phyloP scores from a whole-genome alignment of 2,113 vertebrate species.

The Tinamus guttatus region DNA sequence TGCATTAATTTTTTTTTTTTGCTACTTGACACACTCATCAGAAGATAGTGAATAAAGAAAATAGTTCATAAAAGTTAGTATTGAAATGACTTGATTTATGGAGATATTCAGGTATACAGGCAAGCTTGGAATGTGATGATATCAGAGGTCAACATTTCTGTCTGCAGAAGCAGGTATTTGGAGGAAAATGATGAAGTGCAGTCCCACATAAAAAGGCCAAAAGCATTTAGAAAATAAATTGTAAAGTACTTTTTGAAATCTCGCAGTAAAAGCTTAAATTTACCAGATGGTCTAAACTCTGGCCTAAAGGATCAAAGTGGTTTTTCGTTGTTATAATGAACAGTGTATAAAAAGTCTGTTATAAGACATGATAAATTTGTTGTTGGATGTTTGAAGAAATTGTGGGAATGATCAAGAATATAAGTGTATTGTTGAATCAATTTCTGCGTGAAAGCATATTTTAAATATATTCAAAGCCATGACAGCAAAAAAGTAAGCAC shows the following conservation, averaged over 20 bases:
- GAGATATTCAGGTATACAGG: constrained; percentile 7
- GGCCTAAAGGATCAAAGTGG: background rate
- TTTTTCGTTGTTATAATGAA: background rate
- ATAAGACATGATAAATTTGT: background rate
- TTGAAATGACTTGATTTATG: constrained; percentile 66
- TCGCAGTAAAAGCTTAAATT: constrained; percentile 41
- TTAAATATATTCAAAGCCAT: constrained; percentile 10
- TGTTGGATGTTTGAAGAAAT: background rate
- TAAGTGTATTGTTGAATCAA: background rate
- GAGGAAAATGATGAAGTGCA: constrained; percentile 49
- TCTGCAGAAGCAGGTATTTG: constrained; percentile 55
- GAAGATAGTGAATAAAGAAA: constrained; percentile 36
- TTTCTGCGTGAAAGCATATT: constrained; percentile 5
- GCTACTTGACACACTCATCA: background rate
- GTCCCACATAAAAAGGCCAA: constrained; percentile 39
- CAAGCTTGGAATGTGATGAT: constrained; percentile 58
- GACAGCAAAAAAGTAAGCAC: background rate
- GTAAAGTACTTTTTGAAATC: constrained; percentile 36
- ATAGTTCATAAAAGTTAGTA: constrained; percentile 32
- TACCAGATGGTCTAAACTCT: constrained; percentile 33
- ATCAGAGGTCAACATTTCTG: constrained; percentile 67
- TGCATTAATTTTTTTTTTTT: background rate
- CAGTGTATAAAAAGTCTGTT: background rate
- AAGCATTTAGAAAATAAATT: constrained; percentile 53
- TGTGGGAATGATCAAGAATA: background rate